Evolutionary conservation across 2,113 vertebrate species (phyloP).

Genomic region (Pelusios castaneus): DNA sequence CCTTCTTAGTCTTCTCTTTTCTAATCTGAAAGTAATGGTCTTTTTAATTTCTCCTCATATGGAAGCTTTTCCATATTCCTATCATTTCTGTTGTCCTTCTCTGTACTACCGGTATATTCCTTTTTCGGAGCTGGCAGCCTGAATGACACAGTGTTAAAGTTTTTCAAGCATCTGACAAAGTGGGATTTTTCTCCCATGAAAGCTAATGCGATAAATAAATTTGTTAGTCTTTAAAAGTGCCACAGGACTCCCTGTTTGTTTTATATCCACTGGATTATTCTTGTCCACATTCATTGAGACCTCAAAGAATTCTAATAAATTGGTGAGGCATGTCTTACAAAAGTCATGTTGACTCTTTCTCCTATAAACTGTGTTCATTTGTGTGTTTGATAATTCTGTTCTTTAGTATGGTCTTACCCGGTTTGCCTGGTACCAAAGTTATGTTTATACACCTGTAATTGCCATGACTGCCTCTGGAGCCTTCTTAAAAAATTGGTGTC

Average conservation of each 20-base stretch:
- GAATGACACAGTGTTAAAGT: neutral
- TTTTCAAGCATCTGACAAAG: too few species aligned
- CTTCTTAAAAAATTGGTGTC: neutral
- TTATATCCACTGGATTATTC: neutral
- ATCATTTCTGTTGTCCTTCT: neutral
- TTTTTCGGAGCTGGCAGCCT: neutral
- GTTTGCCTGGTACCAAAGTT: neutral
- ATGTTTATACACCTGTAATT: neutral
- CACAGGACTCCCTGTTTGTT: too few species aligned
- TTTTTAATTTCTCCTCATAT: neutral
- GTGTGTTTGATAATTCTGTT: neutral
- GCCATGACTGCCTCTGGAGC: neutral
- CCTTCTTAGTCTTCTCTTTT: neutral
- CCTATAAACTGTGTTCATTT: neutral
- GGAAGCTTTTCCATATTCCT: neutral
- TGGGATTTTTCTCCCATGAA: too few species aligned
- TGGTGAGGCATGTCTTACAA: neutral
- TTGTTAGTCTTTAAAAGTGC: too few species aligned
- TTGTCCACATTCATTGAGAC: neutral
- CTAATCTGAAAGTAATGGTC: neutral
- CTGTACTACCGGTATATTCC: neutral
- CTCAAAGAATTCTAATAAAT: neutral
- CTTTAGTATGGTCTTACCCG: neutral
- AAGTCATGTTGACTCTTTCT: neutral
- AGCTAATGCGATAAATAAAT: too few species aligned